Conservation (phyloP, 2,797 vertebrate species). For the Threskiornis aethiopicus region DNA sequence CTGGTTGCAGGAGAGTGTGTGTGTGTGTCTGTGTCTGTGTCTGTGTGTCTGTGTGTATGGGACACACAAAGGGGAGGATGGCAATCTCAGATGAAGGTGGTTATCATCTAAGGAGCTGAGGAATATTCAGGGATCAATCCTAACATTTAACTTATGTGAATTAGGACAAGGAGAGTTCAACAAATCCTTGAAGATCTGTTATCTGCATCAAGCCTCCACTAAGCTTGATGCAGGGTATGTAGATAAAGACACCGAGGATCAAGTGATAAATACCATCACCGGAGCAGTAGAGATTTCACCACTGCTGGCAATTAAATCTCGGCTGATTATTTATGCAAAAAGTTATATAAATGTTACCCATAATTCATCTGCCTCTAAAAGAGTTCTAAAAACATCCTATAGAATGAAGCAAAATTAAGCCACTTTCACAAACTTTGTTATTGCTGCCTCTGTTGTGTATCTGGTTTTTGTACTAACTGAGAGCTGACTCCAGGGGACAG, state of each 20-base stretch:
- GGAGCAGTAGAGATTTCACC: background rate
- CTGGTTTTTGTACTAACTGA: background rate
- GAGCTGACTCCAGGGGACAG: background rate
- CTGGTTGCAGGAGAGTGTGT: background rate
- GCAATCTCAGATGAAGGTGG: background rate
- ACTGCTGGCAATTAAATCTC: background rate
- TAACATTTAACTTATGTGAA: background rate
- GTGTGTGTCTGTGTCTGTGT: background rate
- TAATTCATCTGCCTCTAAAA: background rate
- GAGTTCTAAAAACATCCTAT: background rate
- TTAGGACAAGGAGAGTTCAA: background rate
- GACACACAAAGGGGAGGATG: background rate
- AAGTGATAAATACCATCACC: background rate
- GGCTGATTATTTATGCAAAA: background rate
- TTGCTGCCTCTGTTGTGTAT: background rate
- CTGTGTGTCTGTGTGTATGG: rapidly evolving
- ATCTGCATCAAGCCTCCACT: background rate
- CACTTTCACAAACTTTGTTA: background rate
- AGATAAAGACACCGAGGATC: background rate
- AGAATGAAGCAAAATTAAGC: background rate
- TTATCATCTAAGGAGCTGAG: background rate
- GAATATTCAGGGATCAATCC: background rate
- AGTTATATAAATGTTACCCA: background rate
- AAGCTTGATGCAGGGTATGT: background rate
- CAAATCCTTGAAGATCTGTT: background rate